These are phyloP conservation scores for Leptopilina clavipes DNA, from an alignment of 1,140 invertebrate genomes.

Conservation along the genomic window DNA sequence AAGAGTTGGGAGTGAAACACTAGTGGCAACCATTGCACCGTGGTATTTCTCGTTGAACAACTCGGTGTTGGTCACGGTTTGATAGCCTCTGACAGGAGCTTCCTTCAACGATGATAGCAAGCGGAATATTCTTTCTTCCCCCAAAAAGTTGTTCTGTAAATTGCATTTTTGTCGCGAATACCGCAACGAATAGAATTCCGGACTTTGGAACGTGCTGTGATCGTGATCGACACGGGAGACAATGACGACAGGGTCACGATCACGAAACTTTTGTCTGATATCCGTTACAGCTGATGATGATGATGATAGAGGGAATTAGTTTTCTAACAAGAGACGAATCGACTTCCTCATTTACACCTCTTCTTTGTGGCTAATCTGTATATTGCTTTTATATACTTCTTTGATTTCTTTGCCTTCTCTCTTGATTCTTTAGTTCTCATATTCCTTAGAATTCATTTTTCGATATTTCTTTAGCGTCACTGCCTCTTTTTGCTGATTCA, in stretches of 20 bases:
- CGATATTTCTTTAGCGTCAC: too few species aligned
- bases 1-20: neutral
- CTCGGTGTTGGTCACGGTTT: conserved; percentile 57
- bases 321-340: conserved; percentile 56
- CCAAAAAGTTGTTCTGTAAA: conserved; percentile 54
- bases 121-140: conserved; percentile 21
- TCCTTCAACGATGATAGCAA: conserved; percentile 48
- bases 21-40: conserved; percentile 27
- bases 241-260: conserved; percentile 63
- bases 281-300: conserved; percentile 68
- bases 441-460: neutral
- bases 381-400: conserved; percentile 43
- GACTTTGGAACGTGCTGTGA: conserved; percentile 53
- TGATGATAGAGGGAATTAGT: conserved; percentile 69
- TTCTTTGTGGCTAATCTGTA: conserved; percentile 56
- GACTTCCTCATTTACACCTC: conserved; percentile 57
- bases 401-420: neutral
- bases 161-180: conserved; percentile 55
- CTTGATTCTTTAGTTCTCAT: neutral
- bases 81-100: conserved; percentile 58
- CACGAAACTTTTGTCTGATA: conserved; percentile 63
- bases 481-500: too few species aligned
- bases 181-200: conserved; percentile 58
- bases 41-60: conserved; percentile 21
- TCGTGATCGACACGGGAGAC: conserved; percentile 65